Evolutionary conservation across 2,888 invertebrate genomes (phyloP).

Genomic region (Dicranocentrus wangi): DNA sequence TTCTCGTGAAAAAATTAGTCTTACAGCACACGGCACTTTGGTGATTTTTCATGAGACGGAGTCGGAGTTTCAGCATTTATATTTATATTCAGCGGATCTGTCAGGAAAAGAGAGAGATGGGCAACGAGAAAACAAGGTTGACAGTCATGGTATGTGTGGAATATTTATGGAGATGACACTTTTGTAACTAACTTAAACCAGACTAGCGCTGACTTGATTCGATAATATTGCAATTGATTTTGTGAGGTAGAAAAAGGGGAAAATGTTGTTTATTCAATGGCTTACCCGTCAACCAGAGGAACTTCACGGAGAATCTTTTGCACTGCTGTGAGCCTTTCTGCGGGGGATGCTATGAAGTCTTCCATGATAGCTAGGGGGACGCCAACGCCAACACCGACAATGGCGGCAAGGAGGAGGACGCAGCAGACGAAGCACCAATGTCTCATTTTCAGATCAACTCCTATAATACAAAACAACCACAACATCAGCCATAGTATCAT

Average conservation of each 20-base stretch:
- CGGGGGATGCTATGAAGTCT: constrained; percentile 84
- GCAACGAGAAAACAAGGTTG: too few relatives aligned
- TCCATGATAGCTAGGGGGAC: constrained; percentile 84
- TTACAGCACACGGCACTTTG: not conserved
- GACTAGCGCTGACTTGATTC: too few relatives aligned
- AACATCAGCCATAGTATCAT: too few relatives aligned
- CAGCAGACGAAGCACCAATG: constrained; percentile 87
- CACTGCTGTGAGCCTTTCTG: constrained; percentile 81
- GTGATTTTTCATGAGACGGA: too few relatives aligned
- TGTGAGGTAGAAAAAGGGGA: not conserved
- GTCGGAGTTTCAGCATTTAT: too few relatives aligned
- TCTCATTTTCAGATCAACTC: constrained; percentile 76
- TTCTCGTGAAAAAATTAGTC: not conserved
- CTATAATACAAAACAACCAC: constrained; percentile 57
- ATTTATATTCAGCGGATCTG: too few relatives aligned
- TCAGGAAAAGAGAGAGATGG: too few relatives aligned
- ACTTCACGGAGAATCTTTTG: constrained; percentile 83
- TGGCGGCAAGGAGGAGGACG: constrained; percentile 84
- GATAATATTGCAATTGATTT: too few relatives aligned
- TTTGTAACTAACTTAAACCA: too few relatives aligned
- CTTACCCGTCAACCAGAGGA: constrained; percentile 84
- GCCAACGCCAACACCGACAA: constrained; percentile 84
- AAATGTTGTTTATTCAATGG: constrained; percentile 26
- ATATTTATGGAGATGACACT: too few relatives aligned
- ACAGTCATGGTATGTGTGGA: too few relatives aligned